Evolutionary conservation across 2,797 vertebrate species (phyloP).

Genomic region (Rhinella marina): DNA sequence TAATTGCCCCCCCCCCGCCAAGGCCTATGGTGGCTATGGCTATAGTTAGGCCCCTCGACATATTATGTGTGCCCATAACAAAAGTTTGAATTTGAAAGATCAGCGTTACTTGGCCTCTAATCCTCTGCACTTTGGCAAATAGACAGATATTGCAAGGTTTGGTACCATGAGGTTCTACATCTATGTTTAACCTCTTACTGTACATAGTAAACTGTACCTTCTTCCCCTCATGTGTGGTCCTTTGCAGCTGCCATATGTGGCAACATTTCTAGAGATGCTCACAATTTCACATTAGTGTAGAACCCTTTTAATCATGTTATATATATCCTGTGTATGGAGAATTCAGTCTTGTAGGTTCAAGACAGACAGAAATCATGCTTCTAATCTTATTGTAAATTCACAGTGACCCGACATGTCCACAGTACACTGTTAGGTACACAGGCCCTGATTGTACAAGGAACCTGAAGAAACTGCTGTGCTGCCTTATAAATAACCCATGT

Average conservation of each 20-base stretch:
- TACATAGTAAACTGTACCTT: no score
- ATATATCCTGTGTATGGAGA: background rate
- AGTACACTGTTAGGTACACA: background rate
- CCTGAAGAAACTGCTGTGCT: background rate
- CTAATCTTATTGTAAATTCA: background rate
- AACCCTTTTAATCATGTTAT: background rate
- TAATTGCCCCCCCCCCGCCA: no score
- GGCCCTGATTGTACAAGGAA: constrained; percentile 6
- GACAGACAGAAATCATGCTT: background rate
- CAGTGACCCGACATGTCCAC: background rate
- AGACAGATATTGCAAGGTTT: no score
- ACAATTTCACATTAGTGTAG: background rate
- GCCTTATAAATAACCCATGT: constrained; percentile 20
- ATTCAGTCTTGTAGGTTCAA: background rate
- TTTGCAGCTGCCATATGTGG: background rate
- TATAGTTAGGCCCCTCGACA: no score
- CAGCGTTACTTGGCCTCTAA: no score
- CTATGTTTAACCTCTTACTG: no score
- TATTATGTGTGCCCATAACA: no score
- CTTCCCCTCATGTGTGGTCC: background rate
- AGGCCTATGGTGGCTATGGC: no score
- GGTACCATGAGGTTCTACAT: no score
- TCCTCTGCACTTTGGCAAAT: no score
- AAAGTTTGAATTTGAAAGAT: no score
- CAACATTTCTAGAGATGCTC: background rate